Evolutionary conservation across 2,888 invertebrate species (phyloP).

Genomic region (Seira ritae): DNA sequence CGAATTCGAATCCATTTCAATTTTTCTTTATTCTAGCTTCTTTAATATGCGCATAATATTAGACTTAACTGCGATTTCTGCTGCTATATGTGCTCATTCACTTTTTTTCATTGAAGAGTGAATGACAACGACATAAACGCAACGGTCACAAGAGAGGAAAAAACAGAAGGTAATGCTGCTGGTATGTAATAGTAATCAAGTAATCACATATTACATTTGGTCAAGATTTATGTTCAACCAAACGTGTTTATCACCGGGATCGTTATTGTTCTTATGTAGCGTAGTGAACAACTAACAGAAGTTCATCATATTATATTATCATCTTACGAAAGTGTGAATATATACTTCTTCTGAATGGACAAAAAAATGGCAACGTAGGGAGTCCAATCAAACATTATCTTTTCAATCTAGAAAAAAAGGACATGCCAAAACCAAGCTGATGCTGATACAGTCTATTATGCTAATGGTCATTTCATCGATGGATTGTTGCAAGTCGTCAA

Average conservation of each 20-base stretch:
- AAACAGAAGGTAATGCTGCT: constrained; percentile 13
- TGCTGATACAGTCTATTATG: constrained; percentile 45
- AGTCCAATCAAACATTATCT: constrained; percentile 28
- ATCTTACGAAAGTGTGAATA: constrained; percentile 9
- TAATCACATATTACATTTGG: background rate
- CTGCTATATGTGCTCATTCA: background rate
- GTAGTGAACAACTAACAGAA: constrained; percentile 18
- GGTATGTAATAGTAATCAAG: too few relatives aligned
- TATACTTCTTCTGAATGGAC: background rate
- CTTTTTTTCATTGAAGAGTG: background rate
- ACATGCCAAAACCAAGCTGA: background rate
- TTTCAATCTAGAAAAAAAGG: constrained; percentile 47
- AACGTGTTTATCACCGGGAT: constrained; percentile 22
- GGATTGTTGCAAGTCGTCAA: constrained; percentile 32
- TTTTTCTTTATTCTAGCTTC: background rate
- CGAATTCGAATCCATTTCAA: background rate
- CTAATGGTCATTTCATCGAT: constrained; percentile 46
- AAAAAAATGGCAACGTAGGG: constrained; percentile 4
- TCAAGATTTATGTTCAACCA: constrained; percentile 1
- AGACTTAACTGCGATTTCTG: background rate
- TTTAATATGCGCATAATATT: constrained; percentile 21
- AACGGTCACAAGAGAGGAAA: background rate
- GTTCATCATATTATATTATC: constrained; percentile 22
- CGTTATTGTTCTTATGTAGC: constrained; percentile 46
- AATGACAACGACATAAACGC: constrained; percentile 11